Conservation (phyloP, 2,888 invertebrate genomes). For the Nephrotoma flavescens region DNA sequence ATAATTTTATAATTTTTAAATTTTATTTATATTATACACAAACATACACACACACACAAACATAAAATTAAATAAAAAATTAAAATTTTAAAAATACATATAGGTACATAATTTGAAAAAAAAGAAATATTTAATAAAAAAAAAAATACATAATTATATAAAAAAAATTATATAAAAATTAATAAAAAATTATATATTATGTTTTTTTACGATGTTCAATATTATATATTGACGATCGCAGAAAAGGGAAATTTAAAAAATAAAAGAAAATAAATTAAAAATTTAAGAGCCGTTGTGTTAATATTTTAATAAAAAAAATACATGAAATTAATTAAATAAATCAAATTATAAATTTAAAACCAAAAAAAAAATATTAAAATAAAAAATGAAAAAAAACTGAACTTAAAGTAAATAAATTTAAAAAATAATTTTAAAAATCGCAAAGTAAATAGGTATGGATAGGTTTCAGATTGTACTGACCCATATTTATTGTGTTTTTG, state of each 20-base stretch:
- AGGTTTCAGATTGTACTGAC: neutral
- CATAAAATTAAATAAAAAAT: neutral
- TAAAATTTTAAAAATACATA: neutral
- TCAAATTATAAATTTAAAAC: neutral
- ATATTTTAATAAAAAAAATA: neutral
- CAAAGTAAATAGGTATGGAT: neutral
- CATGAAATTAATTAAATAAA: neutral
- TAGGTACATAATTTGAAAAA: neutral
- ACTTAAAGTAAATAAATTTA: neutral
- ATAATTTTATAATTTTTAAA: neutral
- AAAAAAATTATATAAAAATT: neutral
- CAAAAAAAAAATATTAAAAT: neutral
- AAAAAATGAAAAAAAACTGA: neutral
- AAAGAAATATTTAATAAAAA: neutral
- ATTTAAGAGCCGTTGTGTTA: conserved; percentile 1
- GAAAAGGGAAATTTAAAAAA: neutral
- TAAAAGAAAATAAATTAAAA: neutral
- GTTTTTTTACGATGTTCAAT: conserved; percentile 1
- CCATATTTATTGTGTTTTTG: neutral
- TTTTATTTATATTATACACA: neutral
- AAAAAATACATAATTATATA: neutral
- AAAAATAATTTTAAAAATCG: neutral
- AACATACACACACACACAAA: neutral
- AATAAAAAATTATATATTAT: neutral
- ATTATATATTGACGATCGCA: conserved; percentile 1